phyloP scores from a whole-genome alignment of 2,888 invertebrate species.

The Galerucella nymphaeae region DNA sequence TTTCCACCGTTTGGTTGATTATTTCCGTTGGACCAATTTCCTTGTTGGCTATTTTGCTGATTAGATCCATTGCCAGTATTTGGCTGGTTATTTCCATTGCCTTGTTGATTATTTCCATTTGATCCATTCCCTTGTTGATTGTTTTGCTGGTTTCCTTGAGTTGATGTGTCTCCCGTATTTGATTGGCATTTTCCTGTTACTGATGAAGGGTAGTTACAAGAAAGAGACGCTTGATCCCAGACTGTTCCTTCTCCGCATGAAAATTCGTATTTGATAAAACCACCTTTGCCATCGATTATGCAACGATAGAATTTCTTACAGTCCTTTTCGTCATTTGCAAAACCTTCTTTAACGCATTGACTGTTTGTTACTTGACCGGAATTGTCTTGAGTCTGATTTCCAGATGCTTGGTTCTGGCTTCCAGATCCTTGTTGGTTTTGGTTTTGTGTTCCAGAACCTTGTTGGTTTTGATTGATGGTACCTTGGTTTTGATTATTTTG shows the following conservation, averaged over 20 bases:
- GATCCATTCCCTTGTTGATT: not conserved
- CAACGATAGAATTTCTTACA: slow-evolving; percentile 83
- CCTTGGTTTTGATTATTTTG: not conserved
- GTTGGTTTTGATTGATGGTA: slow-evolving; percentile 16
- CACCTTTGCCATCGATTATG: slow-evolving; percentile 71
- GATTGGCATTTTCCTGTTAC: slow-evolving; percentile 56
- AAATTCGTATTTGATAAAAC: slow-evolving; percentile 76
- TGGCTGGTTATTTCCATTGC: too few relatives aligned
- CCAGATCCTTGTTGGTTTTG: slow-evolving; percentile 25
- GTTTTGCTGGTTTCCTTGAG: not conserved
- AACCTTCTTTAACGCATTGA: slow-evolving; percentile 75
- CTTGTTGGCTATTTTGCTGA: slow-evolving; percentile 34
- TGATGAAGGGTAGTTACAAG: slow-evolving; percentile 78
- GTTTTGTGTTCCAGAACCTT: slow-evolving; percentile 14
- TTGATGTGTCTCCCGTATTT: not conserved
- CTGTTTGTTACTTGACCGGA: slow-evolving; percentile 35
- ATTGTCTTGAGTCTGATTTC: slow-evolving; percentile 27
- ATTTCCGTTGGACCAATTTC: slow-evolving; percentile 41
- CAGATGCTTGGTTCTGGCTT: not conserved
- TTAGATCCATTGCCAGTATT: slow-evolving; percentile 13
- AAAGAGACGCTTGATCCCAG: slow-evolving; percentile 75
- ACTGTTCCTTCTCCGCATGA: slow-evolving; percentile 80
- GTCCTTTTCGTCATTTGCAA: slow-evolving; percentile 74
- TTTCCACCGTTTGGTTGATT: too few relatives aligned
- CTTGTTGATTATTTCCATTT: slow-evolving; percentile 16